Conservation (phyloP, 2,888 invertebrate species). For the Caenorhabditis sp. region DNA sequence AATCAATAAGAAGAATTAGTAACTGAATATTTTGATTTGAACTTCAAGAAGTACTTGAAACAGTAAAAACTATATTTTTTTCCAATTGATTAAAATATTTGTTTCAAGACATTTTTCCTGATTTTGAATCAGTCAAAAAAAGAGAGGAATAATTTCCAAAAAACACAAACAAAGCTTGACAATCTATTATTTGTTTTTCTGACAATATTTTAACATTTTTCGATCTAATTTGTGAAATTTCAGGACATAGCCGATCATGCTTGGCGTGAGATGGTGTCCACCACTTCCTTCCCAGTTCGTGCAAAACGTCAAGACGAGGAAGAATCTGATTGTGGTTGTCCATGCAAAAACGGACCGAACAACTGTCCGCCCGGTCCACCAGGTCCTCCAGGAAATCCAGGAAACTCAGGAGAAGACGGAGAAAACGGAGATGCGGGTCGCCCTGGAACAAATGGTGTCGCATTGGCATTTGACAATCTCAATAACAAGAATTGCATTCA, state of each 20-base stretch:
- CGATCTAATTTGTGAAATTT: no score
- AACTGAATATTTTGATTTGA: no score
- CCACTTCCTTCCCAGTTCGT: conserved; percentile 40
- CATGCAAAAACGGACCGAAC: conserved; percentile 21
- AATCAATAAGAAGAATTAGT: no score
- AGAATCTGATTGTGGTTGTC: conserved; percentile 20
- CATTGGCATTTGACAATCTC: conserved; percentile 8
- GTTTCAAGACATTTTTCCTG: no score
- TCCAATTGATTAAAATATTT: no score
- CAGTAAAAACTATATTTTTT: no score
- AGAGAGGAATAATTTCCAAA: no score
- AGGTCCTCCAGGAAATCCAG: conserved; percentile 44
- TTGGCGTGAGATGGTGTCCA: conserved; percentile 17
- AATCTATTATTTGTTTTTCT: background rate
- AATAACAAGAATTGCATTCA: conserved; percentile 29
- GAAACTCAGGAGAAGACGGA: conserved; percentile 38
- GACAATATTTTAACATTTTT: no score
- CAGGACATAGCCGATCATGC: conserved; percentile 19
- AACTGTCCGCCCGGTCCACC: conserved; percentile 45
- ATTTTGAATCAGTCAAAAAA: no score
- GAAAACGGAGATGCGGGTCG: conserved; percentile 34
- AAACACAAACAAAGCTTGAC: no score
- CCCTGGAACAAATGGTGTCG: conserved; percentile 32
- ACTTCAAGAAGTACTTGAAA: no score
- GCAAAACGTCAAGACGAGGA: conserved; percentile 17